These are phyloP conservation scores for Bombylius discolor DNA, from an alignment of 2,888 invertebrate species.

Conservation along the genomic window DNA sequence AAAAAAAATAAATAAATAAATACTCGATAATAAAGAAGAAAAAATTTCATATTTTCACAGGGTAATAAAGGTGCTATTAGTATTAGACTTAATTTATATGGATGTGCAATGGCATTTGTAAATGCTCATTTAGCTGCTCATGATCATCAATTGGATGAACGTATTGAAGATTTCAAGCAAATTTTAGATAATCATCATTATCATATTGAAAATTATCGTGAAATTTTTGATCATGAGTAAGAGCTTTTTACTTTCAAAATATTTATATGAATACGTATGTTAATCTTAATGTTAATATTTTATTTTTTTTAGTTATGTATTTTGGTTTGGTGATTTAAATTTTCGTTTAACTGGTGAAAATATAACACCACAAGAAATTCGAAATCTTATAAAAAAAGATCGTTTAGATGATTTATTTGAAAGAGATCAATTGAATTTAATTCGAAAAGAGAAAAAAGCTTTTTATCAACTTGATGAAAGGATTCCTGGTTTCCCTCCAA, in stretches of 20 bases:
- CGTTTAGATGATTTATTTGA: slow-evolving; percentile 51
- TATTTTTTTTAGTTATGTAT: slow-evolving; percentile 55
- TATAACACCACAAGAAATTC: slow-evolving; percentile 54
- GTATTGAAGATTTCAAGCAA: slow-evolving; percentile 76
- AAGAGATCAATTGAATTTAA: slow-evolving; percentile 62
- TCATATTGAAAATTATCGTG: slow-evolving; percentile 59
- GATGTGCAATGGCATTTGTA: slow-evolving; percentile 76
- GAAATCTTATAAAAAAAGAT: slow-evolving; percentile 48
- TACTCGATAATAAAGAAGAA: background rate
- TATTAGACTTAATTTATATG: slow-evolving; percentile 73
- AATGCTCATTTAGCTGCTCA: slow-evolving; percentile 87
- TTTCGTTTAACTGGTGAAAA: slow-evolving; percentile 61
- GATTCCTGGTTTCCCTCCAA: slow-evolving; percentile 67
- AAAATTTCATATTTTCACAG: slow-evolving; percentile 35
- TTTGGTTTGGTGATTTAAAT: slow-evolving; percentile 87
- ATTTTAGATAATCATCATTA: slow-evolving; percentile 75
- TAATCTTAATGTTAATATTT: too few species aligned
- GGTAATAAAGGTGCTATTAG: slow-evolving; percentile 94
- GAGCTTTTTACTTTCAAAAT: background rate
- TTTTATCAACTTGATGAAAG: slow-evolving; percentile 69
- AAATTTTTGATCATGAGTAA: slow-evolving; percentile 85
- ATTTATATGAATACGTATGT: too few species aligned
- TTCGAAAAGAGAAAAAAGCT: slow-evolving; percentile 62
- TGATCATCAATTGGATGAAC: slow-evolving; percentile 67
- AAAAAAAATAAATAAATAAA: too few species aligned